Percentiles rank a stretch among this genome's conserved stretches.
phyloP scores from a whole-genome alignment of 2,888 invertebrate species.

The Operophtera brumata region DNA sequence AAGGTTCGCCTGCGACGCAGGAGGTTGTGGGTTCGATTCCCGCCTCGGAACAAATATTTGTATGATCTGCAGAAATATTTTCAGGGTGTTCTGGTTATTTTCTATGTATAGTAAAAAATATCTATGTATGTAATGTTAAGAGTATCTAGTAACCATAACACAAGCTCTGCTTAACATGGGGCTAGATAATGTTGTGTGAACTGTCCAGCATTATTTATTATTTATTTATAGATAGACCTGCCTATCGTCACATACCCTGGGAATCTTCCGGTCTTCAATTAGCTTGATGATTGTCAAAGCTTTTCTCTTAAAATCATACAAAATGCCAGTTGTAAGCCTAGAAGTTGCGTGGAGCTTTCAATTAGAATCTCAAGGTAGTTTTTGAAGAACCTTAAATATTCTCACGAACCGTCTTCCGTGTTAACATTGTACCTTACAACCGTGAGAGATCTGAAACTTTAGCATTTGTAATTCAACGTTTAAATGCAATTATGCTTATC shows the following conservation, averaged over 20 bases:
- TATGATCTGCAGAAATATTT: too few species aligned
- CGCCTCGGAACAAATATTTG: too few species aligned
- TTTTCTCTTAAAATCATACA: background rate
- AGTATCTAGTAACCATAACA: too few species aligned
- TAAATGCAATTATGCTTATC: background rate
- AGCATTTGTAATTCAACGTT: conserved; percentile 4
- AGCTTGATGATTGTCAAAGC: background rate
- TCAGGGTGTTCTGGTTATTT: too few species aligned
- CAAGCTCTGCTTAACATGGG: too few species aligned
- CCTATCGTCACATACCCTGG: background rate
- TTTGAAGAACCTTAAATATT: conserved; percentile 2
- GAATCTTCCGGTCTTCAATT: background rate
- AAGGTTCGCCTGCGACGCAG: too few species aligned
- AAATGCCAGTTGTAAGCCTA: background rate
- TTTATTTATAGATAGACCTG: too few species aligned
- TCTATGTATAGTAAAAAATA: too few species aligned
- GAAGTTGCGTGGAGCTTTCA: background rate
- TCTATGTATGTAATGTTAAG: too few species aligned
- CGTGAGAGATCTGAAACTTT: conserved; percentile 16
- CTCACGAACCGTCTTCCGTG: conserved; percentile 20
- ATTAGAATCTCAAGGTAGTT: conserved; percentile 2
- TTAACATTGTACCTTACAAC: conserved; percentile 10
- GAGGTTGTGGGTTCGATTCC: too few species aligned
- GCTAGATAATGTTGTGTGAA: too few species aligned
- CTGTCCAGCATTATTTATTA: background rate